phyloP scores from a whole-genome alignment of 2,797 vertebrate genomes.

The Lutjanus campechanus region DNA sequence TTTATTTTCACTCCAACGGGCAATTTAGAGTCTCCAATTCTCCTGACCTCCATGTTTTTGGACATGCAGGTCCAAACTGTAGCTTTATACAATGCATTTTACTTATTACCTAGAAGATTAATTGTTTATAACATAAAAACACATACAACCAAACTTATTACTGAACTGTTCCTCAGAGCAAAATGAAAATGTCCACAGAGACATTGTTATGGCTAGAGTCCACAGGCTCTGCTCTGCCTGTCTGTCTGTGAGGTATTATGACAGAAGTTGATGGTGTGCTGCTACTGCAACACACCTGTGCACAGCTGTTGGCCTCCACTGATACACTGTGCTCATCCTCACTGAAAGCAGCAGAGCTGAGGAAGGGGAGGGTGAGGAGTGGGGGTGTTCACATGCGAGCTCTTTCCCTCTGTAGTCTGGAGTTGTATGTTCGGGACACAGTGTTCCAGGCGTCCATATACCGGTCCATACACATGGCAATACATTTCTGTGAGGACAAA shows the following conservation, averaged over 20 bases:
- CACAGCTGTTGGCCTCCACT: constrained; percentile 27
- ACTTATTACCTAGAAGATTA: constrained; percentile 26
- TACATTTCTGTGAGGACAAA: constrained; percentile 90
- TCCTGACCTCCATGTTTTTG: neutral
- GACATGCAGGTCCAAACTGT: neutral
- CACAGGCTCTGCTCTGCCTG: constrained; percentile 53
- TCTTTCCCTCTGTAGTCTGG: constrained; percentile 93
- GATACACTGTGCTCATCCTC: constrained; percentile 19
- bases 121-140: constrained; percentile 44
- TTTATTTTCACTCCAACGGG: neutral
- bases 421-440: constrained; percentile 95
- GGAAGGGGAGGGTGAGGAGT: neutral
- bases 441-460: constrained; percentile 99
- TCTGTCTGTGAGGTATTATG: constrained; percentile 57
- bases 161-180: constrained; percentile 44
- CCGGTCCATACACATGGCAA: constrained; percentile 99
- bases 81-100: constrained; percentile 14
- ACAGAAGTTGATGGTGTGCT: constrained; percentile 27
- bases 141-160: constrained; percentile 37
- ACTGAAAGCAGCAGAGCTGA: constrained; percentile 29
- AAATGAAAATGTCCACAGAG: constrained; percentile 58
- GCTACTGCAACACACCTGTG: constrained; percentile 29
- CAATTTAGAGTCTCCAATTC: constrained; percentile 1
- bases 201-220: constrained; percentile 58
- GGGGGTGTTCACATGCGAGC: constrained; percentile 90